These are phyloP conservation scores for Ametastegia equiseti DNA, from an alignment of 2,888 invertebrate species.

Conservation along the genomic window DNA sequence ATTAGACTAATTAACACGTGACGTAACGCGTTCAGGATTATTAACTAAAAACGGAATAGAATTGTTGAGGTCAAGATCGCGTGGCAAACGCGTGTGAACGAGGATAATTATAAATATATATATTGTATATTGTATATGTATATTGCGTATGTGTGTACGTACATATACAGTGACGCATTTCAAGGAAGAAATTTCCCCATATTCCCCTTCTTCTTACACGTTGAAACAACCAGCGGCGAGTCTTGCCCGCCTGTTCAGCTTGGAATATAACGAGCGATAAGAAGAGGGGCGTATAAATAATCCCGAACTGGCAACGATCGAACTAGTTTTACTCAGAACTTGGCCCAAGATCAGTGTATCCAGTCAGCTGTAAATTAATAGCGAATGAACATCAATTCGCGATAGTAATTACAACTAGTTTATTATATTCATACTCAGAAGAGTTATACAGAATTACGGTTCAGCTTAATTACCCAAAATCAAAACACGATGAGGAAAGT, in stretches of 20 bases:
- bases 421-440: too few species aligned
- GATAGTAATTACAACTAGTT: too few species aligned
- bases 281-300: slow-evolving; percentile 42
- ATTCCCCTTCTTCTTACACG: slow-evolving; percentile 1
- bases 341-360: neutral
- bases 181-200: slow-evolving; percentile 26
- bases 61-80: slow-evolving; percentile 24
- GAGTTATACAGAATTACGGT: too few species aligned
- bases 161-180: neutral
- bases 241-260: neutral
- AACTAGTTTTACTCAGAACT: slow-evolving; percentile 20
- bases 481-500: slow-evolving; percentile 54
- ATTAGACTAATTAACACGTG: neutral
- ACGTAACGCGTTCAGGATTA: neutral
- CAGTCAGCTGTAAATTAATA: neutral
- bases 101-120: neutral
- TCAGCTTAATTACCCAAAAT: too few species aligned
- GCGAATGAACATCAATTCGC: neutral
- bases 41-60: neutral
- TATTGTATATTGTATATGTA: neutral
- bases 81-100: neutral
- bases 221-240: neutral
- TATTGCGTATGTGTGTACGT: too few species aligned
- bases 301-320: neutral
- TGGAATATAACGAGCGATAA: neutral